These are phyloP conservation scores for Echinometra lucunter DNA, from an alignment of 53 echinoderm and acorn worm species.

Conservation along the genomic window DNA sequence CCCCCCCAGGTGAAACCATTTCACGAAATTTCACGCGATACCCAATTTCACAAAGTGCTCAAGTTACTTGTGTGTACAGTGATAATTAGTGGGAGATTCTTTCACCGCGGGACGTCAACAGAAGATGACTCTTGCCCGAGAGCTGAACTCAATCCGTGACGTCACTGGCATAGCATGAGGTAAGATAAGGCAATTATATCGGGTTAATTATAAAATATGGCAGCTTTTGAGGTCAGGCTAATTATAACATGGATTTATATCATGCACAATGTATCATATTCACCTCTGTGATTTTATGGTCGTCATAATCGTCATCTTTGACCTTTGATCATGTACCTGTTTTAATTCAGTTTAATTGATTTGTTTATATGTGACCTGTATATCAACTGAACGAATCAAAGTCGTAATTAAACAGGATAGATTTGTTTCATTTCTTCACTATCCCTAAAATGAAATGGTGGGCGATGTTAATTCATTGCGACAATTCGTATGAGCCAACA, in stretches of 20 bases:
- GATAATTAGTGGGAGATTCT: conserved; percentile 38
- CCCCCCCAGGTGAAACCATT: no score
- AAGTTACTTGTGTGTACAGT: conserved; percentile 37
- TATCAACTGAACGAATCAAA: background rate
- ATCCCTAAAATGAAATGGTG: background rate
- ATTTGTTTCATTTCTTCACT: background rate
- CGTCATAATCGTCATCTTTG: background rate
- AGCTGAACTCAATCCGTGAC: conserved; percentile 9
- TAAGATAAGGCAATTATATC: conserved; percentile 41
- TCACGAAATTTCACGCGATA: background rate
- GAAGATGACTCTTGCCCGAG: background rate
- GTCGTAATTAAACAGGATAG: background rate
- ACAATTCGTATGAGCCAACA: background rate
- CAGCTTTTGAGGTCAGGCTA: background rate
- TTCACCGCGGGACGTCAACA: background rate
- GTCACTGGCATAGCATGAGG: conserved; percentile 44
- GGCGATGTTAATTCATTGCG: background rate
- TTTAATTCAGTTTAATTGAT: background rate
- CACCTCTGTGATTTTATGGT: background rate
- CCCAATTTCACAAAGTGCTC: background rate
- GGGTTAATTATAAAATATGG: conserved; percentile 27
- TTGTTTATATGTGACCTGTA: background rate
- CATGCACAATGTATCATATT: background rate
- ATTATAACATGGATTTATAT: background rate
- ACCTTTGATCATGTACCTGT: background rate